Base-by-base conservation (phyloP, 2,888 invertebrate species). In the Agelastica alni region DNA sequence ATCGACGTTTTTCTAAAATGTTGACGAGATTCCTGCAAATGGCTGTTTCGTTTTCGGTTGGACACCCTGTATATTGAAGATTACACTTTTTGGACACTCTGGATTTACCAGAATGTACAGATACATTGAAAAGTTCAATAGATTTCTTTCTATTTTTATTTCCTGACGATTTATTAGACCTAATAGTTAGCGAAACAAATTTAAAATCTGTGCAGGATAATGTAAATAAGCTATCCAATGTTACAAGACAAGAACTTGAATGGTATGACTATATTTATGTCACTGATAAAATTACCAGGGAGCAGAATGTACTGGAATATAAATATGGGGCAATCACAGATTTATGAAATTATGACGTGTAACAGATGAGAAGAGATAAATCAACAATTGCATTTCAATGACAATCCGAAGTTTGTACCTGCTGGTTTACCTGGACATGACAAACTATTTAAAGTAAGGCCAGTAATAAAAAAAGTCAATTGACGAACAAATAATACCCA, bases 311-410 rank as follows among this genome's bases (percentile, higher is more conserved):
- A 55, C 18, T 55, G 55, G 55, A 43, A 14, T 16, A n/a, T 28
- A 16, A 34, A 13, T 46, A 32, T 55, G 16, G 44, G 51, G 18
- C 41, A 55, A 26, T 42, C 45, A 10, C 14, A 9, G 2, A 18
- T 51, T 13, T 32, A 14, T 30, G 41, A 39, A 9, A 44, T 36
- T 9, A 55, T 55, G 55, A 41, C 26, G 3, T 55, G 49, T 41
- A 55, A 51, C 26, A 45, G 31, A 39, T 55, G 44, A 39, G 41
- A 55, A 26, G 34, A 43, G 9, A 46, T 55, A 1, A 51, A 55
- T 42, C 34, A 34, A 31, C 37, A 44, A 32, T 13, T 55, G 13
- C 49, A 49, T 45, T 55, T 51, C 30, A 55, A 51, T 20, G 16
- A 46, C 18, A 55, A 55, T 26, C 12, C 28, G 13, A 45, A 55